Percentiles rank a stretch among this genome's conserved stretches.
Evolutionary conservation across 2,888 invertebrate genomes (phyloP).

Genomic region (Chromoteleia sp.): DNA sequence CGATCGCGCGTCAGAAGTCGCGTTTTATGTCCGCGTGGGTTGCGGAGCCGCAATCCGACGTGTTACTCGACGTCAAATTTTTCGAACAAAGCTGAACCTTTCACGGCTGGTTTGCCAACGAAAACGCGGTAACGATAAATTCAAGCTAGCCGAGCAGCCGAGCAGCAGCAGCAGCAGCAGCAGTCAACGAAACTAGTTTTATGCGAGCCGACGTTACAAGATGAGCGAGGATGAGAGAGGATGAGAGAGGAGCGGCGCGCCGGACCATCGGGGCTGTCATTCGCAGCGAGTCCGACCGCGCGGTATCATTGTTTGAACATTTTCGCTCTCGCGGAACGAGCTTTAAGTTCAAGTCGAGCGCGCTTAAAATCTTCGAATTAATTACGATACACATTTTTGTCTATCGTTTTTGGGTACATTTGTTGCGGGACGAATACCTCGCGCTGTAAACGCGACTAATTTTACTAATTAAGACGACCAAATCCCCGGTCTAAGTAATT

Average conservation of each 20-base stretch:
- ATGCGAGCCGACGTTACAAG: slow-evolving; percentile 43
- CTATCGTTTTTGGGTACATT: too few species aligned
- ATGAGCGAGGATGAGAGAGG: too few species aligned
- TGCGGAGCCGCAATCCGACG: slow-evolving; percentile 3
- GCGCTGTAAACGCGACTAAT: slow-evolving; percentile 9
- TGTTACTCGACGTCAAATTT: slow-evolving; percentile 36
- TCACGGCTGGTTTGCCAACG: slow-evolving; percentile 35
- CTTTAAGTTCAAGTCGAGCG: slow-evolving; percentile 45
- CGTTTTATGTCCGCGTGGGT: too few species aligned
- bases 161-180: slow-evolving; percentile 39
- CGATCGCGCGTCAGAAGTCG: not conserved
- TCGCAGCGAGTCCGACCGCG: slow-evolving; percentile 32
- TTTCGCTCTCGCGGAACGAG: slow-evolving; percentile 25
- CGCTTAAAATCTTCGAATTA: slow-evolving; percentile 37
- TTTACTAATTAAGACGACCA: slow-evolving; percentile 29
- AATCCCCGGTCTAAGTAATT: not conserved
- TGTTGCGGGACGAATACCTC: slow-evolving; percentile 28
- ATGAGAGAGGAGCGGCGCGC: not conserved
- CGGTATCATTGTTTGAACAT: slow-evolving; percentile 32
- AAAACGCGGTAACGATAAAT: slow-evolving; percentile 38
- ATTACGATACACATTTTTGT: slow-evolving; percentile 43
- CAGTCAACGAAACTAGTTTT: slow-evolving; percentile 35
- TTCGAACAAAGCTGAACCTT: slow-evolving; percentile 27
- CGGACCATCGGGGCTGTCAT: slow-evolving; percentile 34
- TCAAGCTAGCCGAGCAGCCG: slow-evolving; percentile 44